Percentiles rank a stretch among this genome's conserved stretches.
phyloP scores from a whole-genome alignment of 2,113 vertebrate genomes.

The Gymnocephalus cernua region DNA sequence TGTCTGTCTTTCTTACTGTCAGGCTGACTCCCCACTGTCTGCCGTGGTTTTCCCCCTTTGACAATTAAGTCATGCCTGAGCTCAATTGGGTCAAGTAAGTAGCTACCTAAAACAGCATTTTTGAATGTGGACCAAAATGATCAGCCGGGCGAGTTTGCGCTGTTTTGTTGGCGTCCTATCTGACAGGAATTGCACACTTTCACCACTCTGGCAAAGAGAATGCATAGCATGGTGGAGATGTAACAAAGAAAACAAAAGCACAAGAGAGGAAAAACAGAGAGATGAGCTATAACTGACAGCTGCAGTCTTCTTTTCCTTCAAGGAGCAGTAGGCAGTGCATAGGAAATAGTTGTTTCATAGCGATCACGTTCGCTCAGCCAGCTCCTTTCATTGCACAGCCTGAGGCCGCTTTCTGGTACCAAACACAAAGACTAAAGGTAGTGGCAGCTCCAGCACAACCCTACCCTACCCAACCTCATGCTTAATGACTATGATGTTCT shows the following conservation, averaged over 20 bases:
- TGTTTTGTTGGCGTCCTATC: neutral
- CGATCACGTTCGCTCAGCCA: conserved; percentile 32
- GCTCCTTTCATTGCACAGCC: conserved; percentile 31
- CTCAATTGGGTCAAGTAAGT: conserved; percentile 23
- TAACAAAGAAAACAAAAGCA: conserved; percentile 27
- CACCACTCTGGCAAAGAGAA: neutral
- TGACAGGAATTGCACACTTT: conserved; percentile 27
- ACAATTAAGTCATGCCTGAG: conserved; percentile 52
- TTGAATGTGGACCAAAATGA: conserved; percentile 31
- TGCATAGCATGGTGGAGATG: neutral
- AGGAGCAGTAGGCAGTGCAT: conserved; percentile 15
- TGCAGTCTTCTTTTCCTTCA: conserved; percentile 17
- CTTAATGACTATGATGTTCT: conserved; percentile 19
- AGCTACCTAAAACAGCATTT: conserved; percentile 47
- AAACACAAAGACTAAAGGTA: conserved; percentile 40
- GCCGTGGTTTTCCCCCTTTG: conserved; percentile 57
- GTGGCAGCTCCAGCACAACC: conserved; percentile 13
- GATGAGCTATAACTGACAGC: conserved; percentile 22
- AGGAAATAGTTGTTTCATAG: conserved; percentile 15
- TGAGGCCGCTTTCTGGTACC: conserved; percentile 30
- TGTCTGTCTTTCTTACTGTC: conserved; percentile 57
- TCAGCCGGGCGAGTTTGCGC: conserved; percentile 3
- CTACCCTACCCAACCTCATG: conserved; percentile 8
- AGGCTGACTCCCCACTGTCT: conserved; percentile 69
- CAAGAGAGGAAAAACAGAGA: neutral